These are phyloP conservation scores for Lemur catta DNA, from an alignment of 2,797 vertebrate species.

Conservation along the genomic window DNA sequence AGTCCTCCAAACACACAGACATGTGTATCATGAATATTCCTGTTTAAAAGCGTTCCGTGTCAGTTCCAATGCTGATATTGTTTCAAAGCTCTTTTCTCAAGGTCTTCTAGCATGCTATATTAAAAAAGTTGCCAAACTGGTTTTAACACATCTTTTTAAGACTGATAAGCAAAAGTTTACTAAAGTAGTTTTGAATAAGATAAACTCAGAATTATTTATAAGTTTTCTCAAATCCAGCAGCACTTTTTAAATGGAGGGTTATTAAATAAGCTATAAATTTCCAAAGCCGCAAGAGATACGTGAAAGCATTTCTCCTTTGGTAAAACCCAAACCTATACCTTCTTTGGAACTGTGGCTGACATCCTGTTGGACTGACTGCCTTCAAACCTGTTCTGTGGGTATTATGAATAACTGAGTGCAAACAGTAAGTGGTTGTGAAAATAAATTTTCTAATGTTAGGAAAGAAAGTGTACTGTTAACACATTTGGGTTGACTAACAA, in stretches of 20 bases:
- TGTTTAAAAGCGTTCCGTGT: slow-evolving; percentile 61
- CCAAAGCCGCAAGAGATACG: slow-evolving; percentile 34
- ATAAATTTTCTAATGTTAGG: neutral
- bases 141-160: slow-evolving; percentile 86
- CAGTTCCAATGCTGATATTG: slow-evolving; percentile 76
- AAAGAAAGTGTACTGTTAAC: slow-evolving; percentile 41
- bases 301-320: slow-evolving; percentile 40
- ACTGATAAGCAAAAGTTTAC: slow-evolving; percentile 84
- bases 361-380: slow-evolving; percentile 75
- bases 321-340: neutral
- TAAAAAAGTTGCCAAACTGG: slow-evolving; percentile 85
- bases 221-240: slow-evolving; percentile 50
- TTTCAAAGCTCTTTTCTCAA: slow-evolving; percentile 84
- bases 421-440: slow-evolving; percentile 77
- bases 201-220: slow-evolving; percentile 52
- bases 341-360: slow-evolving; percentile 66
- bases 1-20: slow-evolving; percentile 49
- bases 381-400: slow-evolving; percentile 82
- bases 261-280: neutral
- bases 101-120: slow-evolving; percentile 81
- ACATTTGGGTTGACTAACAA: slow-evolving; percentile 60
- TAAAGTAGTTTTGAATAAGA: slow-evolving; percentile 79
- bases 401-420: slow-evolving; percentile 70
- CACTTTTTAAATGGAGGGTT: slow-evolving; percentile 24
- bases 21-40: slow-evolving; percentile 69